Percentiles rank a stretch among this genome's conserved stretches.
These are phyloP conservation scores for Coremacera marginata DNA, from an alignment of 2,888 invertebrate species.

Conservation along the genomic window DNA sequence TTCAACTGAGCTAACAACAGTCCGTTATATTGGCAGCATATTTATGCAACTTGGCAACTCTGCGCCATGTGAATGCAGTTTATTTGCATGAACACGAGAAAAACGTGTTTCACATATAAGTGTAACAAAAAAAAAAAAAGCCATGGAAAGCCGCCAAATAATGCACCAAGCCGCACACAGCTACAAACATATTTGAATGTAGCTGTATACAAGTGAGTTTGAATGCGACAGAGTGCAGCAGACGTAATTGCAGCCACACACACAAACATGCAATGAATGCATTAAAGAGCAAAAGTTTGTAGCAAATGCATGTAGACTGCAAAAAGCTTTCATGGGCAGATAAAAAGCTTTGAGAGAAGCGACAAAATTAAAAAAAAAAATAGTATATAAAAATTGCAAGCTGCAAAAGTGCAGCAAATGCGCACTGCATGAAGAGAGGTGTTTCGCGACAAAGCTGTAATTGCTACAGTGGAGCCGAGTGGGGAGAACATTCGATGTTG, in stretches of 20 bases:
- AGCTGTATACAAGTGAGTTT: slow-evolving; percentile 15
- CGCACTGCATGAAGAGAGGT: too few species aligned
- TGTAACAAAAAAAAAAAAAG: neutral
- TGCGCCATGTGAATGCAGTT: neutral
- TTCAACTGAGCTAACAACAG: too few species aligned
- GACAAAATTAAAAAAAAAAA: too few species aligned
- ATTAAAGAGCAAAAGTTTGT: neutral
- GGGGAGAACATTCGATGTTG: neutral
- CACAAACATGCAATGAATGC: neutral
- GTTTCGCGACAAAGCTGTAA: neutral
- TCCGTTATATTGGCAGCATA: too few species aligned
- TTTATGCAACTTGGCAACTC: slow-evolving; percentile 21
- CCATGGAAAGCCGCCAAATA: neutral
- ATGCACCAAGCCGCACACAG: neutral
- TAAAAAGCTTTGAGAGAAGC: neutral
- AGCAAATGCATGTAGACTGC: neutral
- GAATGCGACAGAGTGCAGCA: slow-evolving; percentile 19
- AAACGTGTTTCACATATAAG: slow-evolving; percentile 31
- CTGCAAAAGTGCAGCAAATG: too few species aligned
- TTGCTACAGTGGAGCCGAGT: neutral
- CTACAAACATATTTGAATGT: neutral
- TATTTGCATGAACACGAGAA: neutral
- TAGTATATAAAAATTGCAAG: too few species aligned
- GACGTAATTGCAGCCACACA: neutral
- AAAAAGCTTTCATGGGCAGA: neutral